Percentiles rank a stretch among this genome's conserved stretches.
Evolutionary conservation across 2,113 vertebrate species (phyloP).

Genomic region (Lota lota): DNA sequence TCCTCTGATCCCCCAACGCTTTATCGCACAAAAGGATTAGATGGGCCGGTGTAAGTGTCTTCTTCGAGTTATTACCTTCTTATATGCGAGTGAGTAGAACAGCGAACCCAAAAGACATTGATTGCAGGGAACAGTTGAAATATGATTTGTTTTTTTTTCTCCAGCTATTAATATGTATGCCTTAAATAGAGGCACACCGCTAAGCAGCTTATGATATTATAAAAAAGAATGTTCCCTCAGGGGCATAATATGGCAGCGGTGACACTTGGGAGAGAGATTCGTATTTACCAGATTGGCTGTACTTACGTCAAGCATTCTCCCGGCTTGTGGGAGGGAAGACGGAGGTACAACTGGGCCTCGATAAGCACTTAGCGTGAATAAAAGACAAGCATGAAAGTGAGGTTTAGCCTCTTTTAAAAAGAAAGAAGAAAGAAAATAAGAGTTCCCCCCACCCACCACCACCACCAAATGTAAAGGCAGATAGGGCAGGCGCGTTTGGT

Average conservation of each 20-base stretch:
- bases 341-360: conserved; percentile 76
- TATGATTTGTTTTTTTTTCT: conserved; percentile 75
- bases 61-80: conserved; percentile 82
- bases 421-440: too few relatives aligned
- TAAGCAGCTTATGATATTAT: conserved; percentile 87
- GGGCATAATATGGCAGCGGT: conserved; percentile 83
- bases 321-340: conserved; percentile 80
- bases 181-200: conserved; percentile 85
- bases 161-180: conserved; percentile 87
- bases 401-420: conserved; percentile 82
- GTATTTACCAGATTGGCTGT: conserved; percentile 84
- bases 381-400: conserved; percentile 85
- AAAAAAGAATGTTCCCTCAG: conserved; percentile 84
- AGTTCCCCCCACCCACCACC: conserved; percentile 17
- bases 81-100: conserved; percentile 76
- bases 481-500: conserved; percentile 82
- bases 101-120: conserved; percentile 80
- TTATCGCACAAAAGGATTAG: conserved; percentile 79
- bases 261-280: conserved; percentile 82
- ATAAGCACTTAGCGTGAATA: conserved; percentile 82
- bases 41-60: conserved; percentile 76
- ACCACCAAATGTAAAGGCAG: conserved; percentile 75
- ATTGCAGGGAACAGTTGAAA: conserved; percentile 82
- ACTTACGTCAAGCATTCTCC: conserved; percentile 82
- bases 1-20: conserved; percentile 70